Evolutionary conservation across 2,797 vertebrate genomes (phyloP).

Genomic region (Enoplosus armatus): DNA sequence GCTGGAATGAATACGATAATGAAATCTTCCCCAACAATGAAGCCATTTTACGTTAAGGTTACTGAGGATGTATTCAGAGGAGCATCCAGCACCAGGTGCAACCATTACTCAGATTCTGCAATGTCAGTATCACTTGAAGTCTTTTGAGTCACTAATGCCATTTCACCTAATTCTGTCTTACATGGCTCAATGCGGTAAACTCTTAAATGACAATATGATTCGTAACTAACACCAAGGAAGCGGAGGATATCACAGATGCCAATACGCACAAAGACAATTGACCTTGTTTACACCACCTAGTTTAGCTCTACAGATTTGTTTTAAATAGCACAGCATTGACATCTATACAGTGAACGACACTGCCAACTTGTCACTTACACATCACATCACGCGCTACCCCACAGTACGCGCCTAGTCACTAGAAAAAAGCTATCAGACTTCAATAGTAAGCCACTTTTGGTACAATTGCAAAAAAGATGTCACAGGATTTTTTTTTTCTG

Average conservation of each 20-base stretch:
- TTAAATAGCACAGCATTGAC: conserved; percentile 89
- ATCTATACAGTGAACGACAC: conserved; percentile 89
- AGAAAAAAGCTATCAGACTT: conserved; percentile 91
- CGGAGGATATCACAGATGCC: conserved; percentile 82
- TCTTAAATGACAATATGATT: conserved; percentile 74
- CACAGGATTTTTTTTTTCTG: conserved; percentile 86
- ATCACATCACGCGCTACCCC: conserved; percentile 88
- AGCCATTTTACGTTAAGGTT: conserved; percentile 46
- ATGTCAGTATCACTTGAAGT: conserved; percentile 40
- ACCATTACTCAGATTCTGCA: conserved; percentile 38
- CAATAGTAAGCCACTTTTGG: conserved; percentile 99
- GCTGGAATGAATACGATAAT: conserved; percentile 45
- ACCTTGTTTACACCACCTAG: conserved; percentile 87
- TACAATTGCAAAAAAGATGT: conserved; percentile 98
- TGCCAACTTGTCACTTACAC: conserved; percentile 91
- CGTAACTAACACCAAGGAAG: conserved; percentile 79
- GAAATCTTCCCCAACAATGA: conserved; percentile 41
- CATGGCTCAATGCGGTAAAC: conserved; percentile 72
- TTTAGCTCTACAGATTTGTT: conserved; percentile 86
- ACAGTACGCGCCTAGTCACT: conserved; percentile 89
- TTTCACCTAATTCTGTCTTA: conserved; percentile 62
- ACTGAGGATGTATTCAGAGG: conserved; percentile 51
- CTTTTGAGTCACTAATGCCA: conserved; percentile 34
- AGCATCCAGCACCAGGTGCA: conserved; percentile 62
- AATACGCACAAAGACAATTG: conserved; percentile 82